A percentile compares a stretch with the other conserved stretches of the same genome.
These are phyloP conservation scores for Nannobrachium achirus DNA, from an alignment of 2,113 vertebrate genomes.

Conservation along the genomic window DNA sequence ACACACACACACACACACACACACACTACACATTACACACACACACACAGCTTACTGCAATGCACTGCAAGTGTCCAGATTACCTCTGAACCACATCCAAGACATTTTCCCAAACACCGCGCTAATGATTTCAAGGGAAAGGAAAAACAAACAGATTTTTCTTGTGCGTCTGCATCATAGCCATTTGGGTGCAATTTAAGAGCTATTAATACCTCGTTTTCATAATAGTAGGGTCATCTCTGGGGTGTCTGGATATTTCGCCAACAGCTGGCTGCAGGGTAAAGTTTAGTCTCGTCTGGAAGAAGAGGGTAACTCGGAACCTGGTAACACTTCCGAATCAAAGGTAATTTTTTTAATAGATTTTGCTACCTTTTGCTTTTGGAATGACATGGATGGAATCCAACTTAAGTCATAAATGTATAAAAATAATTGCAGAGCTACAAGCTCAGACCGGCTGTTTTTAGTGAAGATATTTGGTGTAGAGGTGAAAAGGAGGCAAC, in stretches of 20 bases:
- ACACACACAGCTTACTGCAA: slow-evolving; percentile 34
- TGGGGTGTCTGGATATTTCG: slow-evolving; percentile 75
- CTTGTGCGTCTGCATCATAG: slow-evolving; percentile 57
- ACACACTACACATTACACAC: slow-evolving; percentile 9
- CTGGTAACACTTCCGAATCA: slow-evolving; percentile 58
- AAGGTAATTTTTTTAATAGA: slow-evolving; percentile 44
- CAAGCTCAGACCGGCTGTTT: too few relatives aligned
- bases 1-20: slow-evolving; percentile 20
- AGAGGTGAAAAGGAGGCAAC: too few relatives aligned
- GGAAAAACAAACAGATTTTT: slow-evolving; percentile 69
- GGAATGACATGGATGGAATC: too few relatives aligned
- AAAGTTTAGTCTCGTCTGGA: slow-evolving; percentile 61
- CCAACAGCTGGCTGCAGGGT: slow-evolving; percentile 69
- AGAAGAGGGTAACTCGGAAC: slow-evolving; percentile 65
- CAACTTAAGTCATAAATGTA: too few relatives aligned
- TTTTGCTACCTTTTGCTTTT: too few relatives aligned
- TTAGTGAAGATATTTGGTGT: too few relatives aligned
- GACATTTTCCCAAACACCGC: slow-evolving; percentile 60
- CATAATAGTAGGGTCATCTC: slow-evolving; percentile 79
- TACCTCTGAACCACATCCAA: slow-evolving; percentile 74
- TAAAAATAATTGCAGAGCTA: too few relatives aligned
- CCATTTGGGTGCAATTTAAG: slow-evolving; percentile 82
- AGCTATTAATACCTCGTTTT: slow-evolving; percentile 82
- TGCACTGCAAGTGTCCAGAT: slow-evolving; percentile 53
- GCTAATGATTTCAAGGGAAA: slow-evolving; percentile 77